Conservation (phyloP, 2,113 vertebrate species). For the Ageneiosus marmoratus region DNA sequence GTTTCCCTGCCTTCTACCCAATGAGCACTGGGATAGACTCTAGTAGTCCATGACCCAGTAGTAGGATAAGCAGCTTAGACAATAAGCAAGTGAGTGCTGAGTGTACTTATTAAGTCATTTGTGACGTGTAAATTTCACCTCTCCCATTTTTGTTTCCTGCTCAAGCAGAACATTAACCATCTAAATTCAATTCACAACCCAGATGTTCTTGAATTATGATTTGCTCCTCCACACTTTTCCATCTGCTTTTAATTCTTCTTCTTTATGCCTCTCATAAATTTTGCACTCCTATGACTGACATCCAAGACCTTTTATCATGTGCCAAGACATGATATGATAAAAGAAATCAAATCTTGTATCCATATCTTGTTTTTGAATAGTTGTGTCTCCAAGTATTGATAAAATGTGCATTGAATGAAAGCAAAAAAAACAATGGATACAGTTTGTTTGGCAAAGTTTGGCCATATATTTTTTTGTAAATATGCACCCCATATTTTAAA, state of each 20-base stretch:
- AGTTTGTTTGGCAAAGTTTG: background rate
- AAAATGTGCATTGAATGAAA: constrained; percentile 49
- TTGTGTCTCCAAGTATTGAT: constrained; percentile 49
- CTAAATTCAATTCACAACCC: constrained; percentile 55
- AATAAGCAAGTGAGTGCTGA: background rate
- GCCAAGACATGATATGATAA: constrained; percentile 68
- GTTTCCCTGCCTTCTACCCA: no score
- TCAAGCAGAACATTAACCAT: constrained; percentile 10
- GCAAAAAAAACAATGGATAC: background rate
- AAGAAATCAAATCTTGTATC: constrained; percentile 61
- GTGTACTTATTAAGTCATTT: background rate
- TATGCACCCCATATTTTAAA: constrained; percentile 33
- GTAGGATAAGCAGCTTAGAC: no score
- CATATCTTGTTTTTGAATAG: constrained; percentile 52
- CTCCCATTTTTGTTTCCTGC: background rate
- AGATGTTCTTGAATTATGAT: constrained; percentile 68
- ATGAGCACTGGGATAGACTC: no score
- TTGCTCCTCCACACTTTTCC: constrained; percentile 60
- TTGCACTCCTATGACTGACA: constrained; percentile 60
- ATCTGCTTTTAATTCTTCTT: constrained; percentile 68
- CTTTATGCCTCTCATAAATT: constrained; percentile 69
- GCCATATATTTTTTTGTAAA: background rate
- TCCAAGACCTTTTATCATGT: constrained; percentile 65
- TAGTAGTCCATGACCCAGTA: no score
- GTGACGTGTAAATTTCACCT: background rate